Evolutionary conservation across 2,113 vertebrate species (phyloP), one percentile per base, ranked within the genome.

Genomic region (Bagarius yarrelli): DNA sequence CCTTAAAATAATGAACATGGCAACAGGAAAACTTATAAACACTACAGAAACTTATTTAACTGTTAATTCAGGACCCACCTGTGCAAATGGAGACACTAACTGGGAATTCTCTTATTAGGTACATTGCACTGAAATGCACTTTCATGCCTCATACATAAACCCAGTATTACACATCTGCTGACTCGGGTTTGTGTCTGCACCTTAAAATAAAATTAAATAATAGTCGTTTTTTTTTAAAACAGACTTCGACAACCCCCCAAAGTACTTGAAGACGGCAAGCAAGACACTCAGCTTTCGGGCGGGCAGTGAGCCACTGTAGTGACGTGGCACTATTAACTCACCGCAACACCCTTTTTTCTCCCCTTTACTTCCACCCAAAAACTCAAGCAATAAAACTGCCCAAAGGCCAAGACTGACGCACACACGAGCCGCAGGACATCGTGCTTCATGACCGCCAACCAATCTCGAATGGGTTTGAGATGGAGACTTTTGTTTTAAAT

Each of bases 331-430:
- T 61, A 25, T 44, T 60, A 73, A 73, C 67, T 40, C 34, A 80
- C 69, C 56, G 73, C 79, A 61, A 50, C 56, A 63, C 64, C 79
- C 79, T 63, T 47, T 47, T 44, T 44, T 53, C 40, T 73, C 32
- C 27, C 15, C 67, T 73, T 44, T 69, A 63, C 69, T 63, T 60
- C 79, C 69, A 73, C 64, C 69, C 79, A 71, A 80, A 47, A 80
- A 50, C 36, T 27, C 79, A 21, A 73, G 59, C 69, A 36, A 50
- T 80, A 73, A 73, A 73, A 80, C 69, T 72, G 61, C 36, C 57
- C 79, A 80, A 73, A 80, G 69, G 79, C 79, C 79, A 73, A 36
- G 57, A 72, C 13, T 80, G 79, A 80, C 79, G 79, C 69, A 80
- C 56, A 53, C 69, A 44, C 69, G 36, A 80, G 44, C 79, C 79